Evolutionary conservation across 1,140 invertebrate genomes (phyloP).

Genomic region (Drosophila prosaltans): DNA sequence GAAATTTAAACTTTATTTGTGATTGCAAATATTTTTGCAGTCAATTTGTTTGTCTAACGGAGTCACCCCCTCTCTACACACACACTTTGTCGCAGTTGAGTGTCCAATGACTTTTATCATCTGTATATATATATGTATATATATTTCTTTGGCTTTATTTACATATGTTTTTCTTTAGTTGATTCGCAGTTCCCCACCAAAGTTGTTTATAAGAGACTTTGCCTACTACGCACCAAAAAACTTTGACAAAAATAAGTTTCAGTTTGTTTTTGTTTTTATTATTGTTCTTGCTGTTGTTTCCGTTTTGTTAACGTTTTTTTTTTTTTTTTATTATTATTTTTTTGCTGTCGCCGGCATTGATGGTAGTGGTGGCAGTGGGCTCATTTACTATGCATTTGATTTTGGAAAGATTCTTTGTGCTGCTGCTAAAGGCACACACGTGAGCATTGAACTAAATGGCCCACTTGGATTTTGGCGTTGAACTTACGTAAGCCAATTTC

Average conservation of each 20-base stretch:
- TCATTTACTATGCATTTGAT: conserved; percentile 44
- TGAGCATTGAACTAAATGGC: conserved; percentile 30
- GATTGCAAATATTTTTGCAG: conserved; percentile 15
- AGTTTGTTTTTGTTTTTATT: not conserved
- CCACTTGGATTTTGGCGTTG: conserved; percentile 39
- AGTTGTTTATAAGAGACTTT: conserved; percentile 45
- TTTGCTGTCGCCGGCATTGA: conserved; percentile 22
- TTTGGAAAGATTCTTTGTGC: conserved; percentile 37
- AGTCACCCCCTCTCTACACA: no score
- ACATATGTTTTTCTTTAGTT: conserved; percentile 46
- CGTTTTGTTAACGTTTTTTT: conserved; percentile 61
- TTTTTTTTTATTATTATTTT: conserved; percentile 13
- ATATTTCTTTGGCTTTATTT: conserved; percentile 38
- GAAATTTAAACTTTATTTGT: conserved; percentile 13
- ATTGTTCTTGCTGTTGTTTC: conserved; percentile 43
- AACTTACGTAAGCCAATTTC: conserved; percentile 83
- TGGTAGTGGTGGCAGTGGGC: no score
- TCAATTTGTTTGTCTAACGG: conserved; percentile 1
- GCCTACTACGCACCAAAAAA: conserved; percentile 53
- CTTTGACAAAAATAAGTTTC: conserved; percentile 12
- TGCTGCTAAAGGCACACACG: conserved; percentile 35
- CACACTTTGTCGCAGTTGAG: no score
- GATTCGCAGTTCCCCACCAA: conserved; percentile 16
- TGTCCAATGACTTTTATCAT: not conserved
- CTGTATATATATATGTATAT: not conserved